Base-by-base conservation (phyloP, 2,888 invertebrate species). In the Steinernema hermaphroditum region DNA sequence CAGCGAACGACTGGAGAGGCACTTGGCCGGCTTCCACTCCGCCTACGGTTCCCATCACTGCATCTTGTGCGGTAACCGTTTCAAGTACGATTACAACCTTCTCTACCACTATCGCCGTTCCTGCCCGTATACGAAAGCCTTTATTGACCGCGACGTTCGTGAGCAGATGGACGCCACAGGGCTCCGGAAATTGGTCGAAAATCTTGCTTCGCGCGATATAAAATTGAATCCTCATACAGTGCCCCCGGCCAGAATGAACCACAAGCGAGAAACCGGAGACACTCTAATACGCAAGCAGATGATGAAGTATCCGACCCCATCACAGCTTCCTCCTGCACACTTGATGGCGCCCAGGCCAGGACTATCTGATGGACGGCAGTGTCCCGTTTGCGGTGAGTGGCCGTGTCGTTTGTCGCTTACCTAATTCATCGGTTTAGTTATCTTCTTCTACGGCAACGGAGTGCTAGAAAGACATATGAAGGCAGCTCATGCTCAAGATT, bases 41-140 rank as follows among this genome's bases (percentile, higher is more conserved):
- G 78, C 81, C 8, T 74, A 75, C 62, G 84, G 85, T 46, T 74
- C 77, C 0, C 82, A 83, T 50, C 82, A 81, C 72, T 84, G 84
- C 72, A 70, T 79, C 4, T 75, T 84, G 16, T 84, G 84, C 62
- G 85, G 85, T 14, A 82, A 82, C 74, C 76, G 83, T 37, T 84
- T 81, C 73, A 85, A 82, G 73, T 85, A 84, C 73, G 85, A 85
- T 70, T 85, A 84, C 78, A 83, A 83, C 71, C 75, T 84, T 46
- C 76, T 84, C 19, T 85, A 81, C 71, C 84, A 84, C 74, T 85
- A 85, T 71, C 81, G 84, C 16, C 76, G 75, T 32, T 78, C 76
- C 34, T 84, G 84, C 57, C 81, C 79, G 16, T 85, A 83, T 74
- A 80, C 84, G 41, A 76, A 78, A 70, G 74, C 76, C 2, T 79